phyloP scores from a whole-genome alignment of 1,140 invertebrate species.

The Globodera ellingtonae region DNA sequence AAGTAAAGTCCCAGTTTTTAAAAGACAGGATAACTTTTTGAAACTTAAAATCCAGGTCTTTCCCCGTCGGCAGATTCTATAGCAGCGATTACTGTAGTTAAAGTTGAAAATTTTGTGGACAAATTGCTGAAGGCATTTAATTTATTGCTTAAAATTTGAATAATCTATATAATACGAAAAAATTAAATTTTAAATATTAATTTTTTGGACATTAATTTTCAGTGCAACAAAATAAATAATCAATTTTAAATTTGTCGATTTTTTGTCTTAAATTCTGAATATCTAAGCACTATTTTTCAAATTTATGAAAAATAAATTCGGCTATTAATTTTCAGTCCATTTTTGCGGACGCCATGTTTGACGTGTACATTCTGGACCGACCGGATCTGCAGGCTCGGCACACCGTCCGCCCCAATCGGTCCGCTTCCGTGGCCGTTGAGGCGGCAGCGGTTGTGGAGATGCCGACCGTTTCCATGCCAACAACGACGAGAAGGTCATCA shows the following conservation, averaged over 20 bases:
- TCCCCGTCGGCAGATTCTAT: not conserved
- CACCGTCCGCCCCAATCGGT: constrained; percentile 2
- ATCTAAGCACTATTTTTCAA: not conserved
- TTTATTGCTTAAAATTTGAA: not conserved
- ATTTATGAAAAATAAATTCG: too few species aligned
- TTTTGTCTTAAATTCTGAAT: not conserved
- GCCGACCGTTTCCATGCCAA: not conserved
- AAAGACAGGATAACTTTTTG: too few species aligned
- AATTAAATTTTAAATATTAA: not conserved
- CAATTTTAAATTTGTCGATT: too few species aligned
- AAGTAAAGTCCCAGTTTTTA: constrained; percentile 14
- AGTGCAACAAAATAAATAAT: too few species aligned
- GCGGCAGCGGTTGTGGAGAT: not conserved
- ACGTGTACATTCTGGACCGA: constrained; percentile 15
- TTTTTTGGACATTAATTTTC: not conserved
- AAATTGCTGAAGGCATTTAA: constrained; percentile 19
- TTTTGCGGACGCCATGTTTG: constrained; percentile 22
- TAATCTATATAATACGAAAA: not conserved
- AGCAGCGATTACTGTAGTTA: not conserved
- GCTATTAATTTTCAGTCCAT: constrained; percentile 1
- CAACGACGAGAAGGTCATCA: not conserved
- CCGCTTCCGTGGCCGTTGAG: constrained; percentile 13
- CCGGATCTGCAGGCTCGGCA: not conserved
- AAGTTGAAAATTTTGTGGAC: constrained; percentile 14
- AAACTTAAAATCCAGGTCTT: too few species aligned